Percentiles rank a stretch among this genome's conserved stretches.
Conservation (phyloP, 2,113 vertebrate genomes). For the Atrichornis clamosus region DNA sequence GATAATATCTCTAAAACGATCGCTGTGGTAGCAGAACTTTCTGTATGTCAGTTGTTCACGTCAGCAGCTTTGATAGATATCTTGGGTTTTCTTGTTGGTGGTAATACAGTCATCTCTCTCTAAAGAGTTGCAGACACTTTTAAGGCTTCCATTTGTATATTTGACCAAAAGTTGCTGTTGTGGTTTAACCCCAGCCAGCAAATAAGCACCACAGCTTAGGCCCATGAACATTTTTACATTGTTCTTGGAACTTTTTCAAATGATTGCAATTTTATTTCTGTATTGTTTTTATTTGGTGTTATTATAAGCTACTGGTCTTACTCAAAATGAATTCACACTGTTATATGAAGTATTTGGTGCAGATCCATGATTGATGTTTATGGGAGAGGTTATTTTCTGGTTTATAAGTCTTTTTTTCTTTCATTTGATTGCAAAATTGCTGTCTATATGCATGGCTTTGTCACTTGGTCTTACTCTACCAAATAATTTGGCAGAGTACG, state of each 20-base stretch:
- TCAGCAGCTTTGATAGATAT: neutral
- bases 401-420: neutral
- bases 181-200: neutral
- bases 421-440: neutral
- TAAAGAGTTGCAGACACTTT: neutral
- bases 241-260: neutral
- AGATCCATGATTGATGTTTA: neutral
- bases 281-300: neutral
- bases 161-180: neutral
- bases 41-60: neutral
- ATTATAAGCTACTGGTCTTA: neutral
- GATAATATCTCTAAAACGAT: neutral
- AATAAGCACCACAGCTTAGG: neutral
- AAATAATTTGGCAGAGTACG: neutral
- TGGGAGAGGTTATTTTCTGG: neutral
- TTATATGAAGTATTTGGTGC: neutral
- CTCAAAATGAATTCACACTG: neutral
- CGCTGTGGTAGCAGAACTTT: constrained; percentile 5
- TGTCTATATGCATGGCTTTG: neutral
- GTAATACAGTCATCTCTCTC: neutral
- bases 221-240: neutral
- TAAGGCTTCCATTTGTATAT: neutral
- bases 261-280: neutral
- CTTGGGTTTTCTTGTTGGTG: neutral
- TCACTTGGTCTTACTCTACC: neutral